Base-by-base conservation (phyloP, 1,140 invertebrate species). In the Meteorus sp. region DNA sequence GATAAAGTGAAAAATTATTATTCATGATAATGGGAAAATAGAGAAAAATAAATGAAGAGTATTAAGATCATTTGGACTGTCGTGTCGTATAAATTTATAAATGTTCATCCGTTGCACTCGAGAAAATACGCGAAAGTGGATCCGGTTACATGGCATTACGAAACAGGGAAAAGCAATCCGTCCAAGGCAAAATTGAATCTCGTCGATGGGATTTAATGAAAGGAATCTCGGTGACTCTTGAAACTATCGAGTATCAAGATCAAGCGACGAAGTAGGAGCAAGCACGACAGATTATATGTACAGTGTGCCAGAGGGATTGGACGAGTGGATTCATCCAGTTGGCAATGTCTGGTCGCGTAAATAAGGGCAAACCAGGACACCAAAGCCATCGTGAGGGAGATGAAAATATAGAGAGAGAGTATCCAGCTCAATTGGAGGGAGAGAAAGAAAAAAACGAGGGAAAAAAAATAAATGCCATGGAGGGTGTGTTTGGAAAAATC, bases 121-220 rank as follows among this genome's bases (percentile, higher is more conserved):
- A 20, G 43, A 45, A n/a, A n/a, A 43, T 20, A 45, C 43, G 19
- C 22, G 25, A n/a, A 19, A 45, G 22, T n/a, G 63, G 65, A 75
- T 75, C 69, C 68, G 58, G 70, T 75, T 76, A 74, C 74, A 66
- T 35, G 44, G 51, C 55, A 56, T 55, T 61, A 62, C 51, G 67
- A 60, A 69, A 73, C 71, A 73, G 63, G 70, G 72, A 75, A 79
- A 77, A 77, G 73, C 73, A 77, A 78, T 78, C 65, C 75, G 65
- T 67, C n/a, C 68, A 67, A 51, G 64, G 66, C 61, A 72, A 76
- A 78, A 79, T 77, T 77, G 71, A 76, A 78, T 77, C 71, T 74
- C 70, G 66, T 68, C 67, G 61, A 33, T 48, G 59, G 63, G 68
- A 74, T 77, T 75, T 75, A 77, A 77, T 75, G 73, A 72, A 75